A percentile compares a stretch with the other conserved stretches of the same genome.
phyloP scores from a whole-genome alignment of 2,113 vertebrate species.

The Microcebus tavaratra region DNA sequence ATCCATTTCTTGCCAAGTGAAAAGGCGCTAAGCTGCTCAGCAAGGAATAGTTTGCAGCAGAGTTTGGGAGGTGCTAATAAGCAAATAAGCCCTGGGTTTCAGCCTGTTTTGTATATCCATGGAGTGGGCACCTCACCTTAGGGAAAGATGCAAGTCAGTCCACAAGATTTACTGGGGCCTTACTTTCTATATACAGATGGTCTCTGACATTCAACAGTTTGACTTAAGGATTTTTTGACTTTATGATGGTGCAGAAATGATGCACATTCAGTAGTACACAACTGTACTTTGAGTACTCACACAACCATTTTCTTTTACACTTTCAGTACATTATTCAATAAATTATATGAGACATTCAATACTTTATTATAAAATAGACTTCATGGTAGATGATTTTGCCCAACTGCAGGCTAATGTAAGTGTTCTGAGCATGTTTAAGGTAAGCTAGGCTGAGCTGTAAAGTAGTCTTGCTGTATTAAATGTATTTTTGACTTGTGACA shows the following conservation, averaged over 20 bases:
- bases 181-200: neutral
- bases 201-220: neutral
- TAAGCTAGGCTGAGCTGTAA: neutral
- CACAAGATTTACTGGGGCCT: neutral
- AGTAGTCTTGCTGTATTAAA: neutral
- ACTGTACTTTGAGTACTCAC: neutral
- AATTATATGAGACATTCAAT: neutral
- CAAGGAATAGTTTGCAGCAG: conserved; percentile 2
- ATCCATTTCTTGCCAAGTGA: conserved; percentile 39
- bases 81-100: conserved; percentile 29
- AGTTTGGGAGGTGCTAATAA: conserved; percentile 50
- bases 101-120: neutral
- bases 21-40: conserved; percentile 59
- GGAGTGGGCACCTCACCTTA: neutral
- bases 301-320: neutral
- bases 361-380: neutral
- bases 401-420: neutral
- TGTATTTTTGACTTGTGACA: neutral
- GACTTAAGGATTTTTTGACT: neutral
- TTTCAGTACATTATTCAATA: neutral
- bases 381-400: neutral
- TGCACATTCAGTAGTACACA: neutral
- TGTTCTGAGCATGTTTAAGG: neutral
- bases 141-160: neutral
- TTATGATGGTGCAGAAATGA: neutral